Conservation (phyloP, 2,888 invertebrate species). For the Parnassius orleans region DNA sequence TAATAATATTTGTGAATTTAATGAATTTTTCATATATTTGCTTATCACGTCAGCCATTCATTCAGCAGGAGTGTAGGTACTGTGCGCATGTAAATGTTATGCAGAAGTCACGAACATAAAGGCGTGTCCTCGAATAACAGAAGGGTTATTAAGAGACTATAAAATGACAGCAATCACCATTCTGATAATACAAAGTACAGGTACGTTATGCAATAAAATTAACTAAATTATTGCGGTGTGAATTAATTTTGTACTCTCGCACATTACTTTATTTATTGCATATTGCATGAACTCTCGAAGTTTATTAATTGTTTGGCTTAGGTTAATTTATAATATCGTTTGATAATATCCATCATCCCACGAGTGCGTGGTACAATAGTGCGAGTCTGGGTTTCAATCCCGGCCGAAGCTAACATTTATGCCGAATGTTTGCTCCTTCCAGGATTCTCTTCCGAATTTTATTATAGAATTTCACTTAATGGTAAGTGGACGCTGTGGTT, state of each 20-base stretch:
- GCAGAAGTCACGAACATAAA: background rate
- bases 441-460: no score
- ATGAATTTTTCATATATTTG: slow-evolving; percentile 15
- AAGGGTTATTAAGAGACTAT: slow-evolving; percentile 5
- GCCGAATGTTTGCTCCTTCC: no score
- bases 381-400: no score
- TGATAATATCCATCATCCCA: background rate
- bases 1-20: slow-evolving; percentile 31
- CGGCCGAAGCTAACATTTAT: no score
- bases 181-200: slow-evolving; percentile 10
- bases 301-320: slow-evolving; percentile 1
- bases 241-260: slow-evolving; percentile 12
- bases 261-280: slow-evolving; percentile 12
- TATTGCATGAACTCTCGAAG: slow-evolving; percentile 3
- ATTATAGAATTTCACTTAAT: no score
- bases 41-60: no score
- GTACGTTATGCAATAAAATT: slow-evolving; percentile 17
- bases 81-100: background rate
- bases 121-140: background rate
- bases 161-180: slow-evolving; percentile 7
- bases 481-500: no score
- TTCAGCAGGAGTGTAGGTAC: background rate
- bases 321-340: background rate
- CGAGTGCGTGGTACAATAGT: no score
- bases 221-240: slow-evolving; percentile 10